Evolutionary conservation across 2,113 vertebrate genomes (phyloP).

Genomic region (Acanthochromis polyacanthus): DNA sequence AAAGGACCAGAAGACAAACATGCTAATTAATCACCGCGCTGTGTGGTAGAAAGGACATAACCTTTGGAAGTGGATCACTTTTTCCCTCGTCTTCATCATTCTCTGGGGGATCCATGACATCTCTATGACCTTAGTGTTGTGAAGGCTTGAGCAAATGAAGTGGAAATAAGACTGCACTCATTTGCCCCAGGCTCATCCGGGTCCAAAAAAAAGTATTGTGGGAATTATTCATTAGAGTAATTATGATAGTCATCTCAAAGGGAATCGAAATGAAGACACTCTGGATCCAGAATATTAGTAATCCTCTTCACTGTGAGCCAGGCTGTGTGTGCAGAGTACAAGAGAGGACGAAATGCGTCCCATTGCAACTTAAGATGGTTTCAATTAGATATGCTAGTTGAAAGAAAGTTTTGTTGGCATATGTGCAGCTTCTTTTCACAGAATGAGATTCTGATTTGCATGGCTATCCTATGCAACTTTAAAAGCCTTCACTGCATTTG

Average conservation of each 20-base stretch:
- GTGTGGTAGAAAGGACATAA: constrained; percentile 2
- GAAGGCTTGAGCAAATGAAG: constrained; percentile 26
- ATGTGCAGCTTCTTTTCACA: too few relatives aligned
- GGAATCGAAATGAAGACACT: constrained; percentile 24
- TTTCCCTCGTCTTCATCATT: background rate
- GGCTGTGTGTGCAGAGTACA: background rate
- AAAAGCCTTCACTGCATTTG: background rate
- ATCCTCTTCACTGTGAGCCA: background rate
- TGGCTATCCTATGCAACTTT: too few relatives aligned
- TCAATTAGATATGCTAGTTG: too few relatives aligned
- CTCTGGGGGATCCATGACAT: constrained; percentile 36
- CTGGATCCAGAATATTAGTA: constrained; percentile 9
- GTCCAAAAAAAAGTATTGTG: constrained; percentile 34
- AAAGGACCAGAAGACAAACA: constrained; percentile 26
- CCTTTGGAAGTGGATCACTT: constrained; percentile 7
- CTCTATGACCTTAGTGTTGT: constrained; percentile 39
- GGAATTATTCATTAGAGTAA: constrained; percentile 65
- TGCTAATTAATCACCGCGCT: constrained; percentile 17
- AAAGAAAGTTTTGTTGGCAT: too few relatives aligned
- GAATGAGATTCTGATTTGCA: too few relatives aligned
- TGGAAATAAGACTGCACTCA: constrained; percentile 29
- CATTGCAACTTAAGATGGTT: background rate
- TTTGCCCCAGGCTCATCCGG: constrained; percentile 17
- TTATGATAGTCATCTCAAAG: constrained; percentile 54
- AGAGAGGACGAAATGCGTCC: background rate